A percentile compares a stretch with the other conserved stretches of the same genome.
Conservation (phyloP, 2,888 invertebrate species). For the Macrosoma leucophasiata region DNA sequence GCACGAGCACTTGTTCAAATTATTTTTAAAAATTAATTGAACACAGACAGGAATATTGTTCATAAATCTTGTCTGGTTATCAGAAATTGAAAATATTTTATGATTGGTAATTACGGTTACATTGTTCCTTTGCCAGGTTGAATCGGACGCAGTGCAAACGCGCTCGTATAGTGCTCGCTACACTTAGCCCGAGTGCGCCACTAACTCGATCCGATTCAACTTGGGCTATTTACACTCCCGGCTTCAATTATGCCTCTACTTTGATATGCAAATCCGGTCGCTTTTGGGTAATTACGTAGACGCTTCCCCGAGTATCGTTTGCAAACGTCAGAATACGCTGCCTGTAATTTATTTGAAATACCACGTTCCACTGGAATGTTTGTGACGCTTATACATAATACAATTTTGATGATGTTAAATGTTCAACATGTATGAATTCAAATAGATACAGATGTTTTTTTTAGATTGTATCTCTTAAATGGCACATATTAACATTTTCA, state of each 20-base stretch:
- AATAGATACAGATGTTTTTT: no score
- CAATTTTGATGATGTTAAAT: slow-evolving; percentile 20
- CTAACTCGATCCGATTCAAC: slow-evolving; percentile 70
- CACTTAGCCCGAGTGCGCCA: slow-evolving; percentile 53
- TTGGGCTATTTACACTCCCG: slow-evolving; percentile 67
- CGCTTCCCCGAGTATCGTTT: slow-evolving; percentile 56
- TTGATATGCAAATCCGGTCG: slow-evolving; percentile 72
- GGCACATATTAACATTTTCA: no score
- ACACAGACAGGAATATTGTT: no score
- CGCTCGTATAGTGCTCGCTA: slow-evolving; percentile 41
- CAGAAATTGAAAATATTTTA: no score
- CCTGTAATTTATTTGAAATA: slow-evolving; percentile 28
- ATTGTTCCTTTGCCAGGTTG: no score
- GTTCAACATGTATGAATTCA: slow-evolving; percentile 18
- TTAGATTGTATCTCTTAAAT: no score
- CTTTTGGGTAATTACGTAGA: slow-evolving; percentile 69
- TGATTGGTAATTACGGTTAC: no score
- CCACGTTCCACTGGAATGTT: slow-evolving; percentile 15
- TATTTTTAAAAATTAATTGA: no score
- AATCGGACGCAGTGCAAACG: not conserved
- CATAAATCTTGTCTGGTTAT: no score
- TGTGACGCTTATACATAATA: slow-evolving; percentile 13
- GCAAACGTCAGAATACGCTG: slow-evolving; percentile 49
- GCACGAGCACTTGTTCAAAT: no score
- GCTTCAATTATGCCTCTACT: slow-evolving; percentile 69